Evolutionary conservation across 2,888 invertebrate species (phyloP), one percentile per base, ranked within the genome.

Genomic region (Aleiodes leptofemur): DNA sequence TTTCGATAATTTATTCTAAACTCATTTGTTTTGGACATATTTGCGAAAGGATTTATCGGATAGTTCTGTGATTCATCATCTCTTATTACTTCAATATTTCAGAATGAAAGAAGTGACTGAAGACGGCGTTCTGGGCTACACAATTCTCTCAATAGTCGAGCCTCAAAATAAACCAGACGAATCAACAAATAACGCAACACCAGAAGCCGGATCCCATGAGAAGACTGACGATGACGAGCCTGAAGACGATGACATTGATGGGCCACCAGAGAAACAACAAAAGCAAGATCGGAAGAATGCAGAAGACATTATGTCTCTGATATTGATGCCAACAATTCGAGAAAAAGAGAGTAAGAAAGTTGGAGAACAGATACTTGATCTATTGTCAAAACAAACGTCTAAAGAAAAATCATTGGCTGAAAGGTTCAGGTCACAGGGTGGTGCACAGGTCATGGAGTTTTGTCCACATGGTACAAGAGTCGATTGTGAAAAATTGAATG

Each of bases 401-500:
- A 98, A 98, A 89, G 98, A 99, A 90, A 93, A 96, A 83, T 97
- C 96, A 0, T 90, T 98, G n/a, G 97, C 97, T 0, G 98, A 98
- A 90, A 94, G 97, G 83, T 99, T 99, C 89, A 94, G 97, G 84
- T 98, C 98, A 14, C 97, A 98, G 91, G 98, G 98, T 85, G 98
- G 95, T 1, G 96, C 96, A 0, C 96, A 96, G 88, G 95, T 96
- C 4, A 96, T 95, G 94, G 98, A 99, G 89, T 99, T 98, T 90
- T 99, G 99, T 89, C 96, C 97, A 0, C 97, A 97, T 90, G 98
- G 98, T 9, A 98, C 98, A 0, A 94, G 96, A 81, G 94, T 95
- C 13, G 98, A 99, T 86, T 99, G 99, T 86, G 90, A 83, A 0
- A 90, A 88, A 73, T 78, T 89, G 43, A 88, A 88, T 59, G 83